Evolutionary conservation across 35 echinoderm and acorn worm species (phyloP), one percentile per base, ranked within the genome.

Genomic region (Anneissia japonica): DNA sequence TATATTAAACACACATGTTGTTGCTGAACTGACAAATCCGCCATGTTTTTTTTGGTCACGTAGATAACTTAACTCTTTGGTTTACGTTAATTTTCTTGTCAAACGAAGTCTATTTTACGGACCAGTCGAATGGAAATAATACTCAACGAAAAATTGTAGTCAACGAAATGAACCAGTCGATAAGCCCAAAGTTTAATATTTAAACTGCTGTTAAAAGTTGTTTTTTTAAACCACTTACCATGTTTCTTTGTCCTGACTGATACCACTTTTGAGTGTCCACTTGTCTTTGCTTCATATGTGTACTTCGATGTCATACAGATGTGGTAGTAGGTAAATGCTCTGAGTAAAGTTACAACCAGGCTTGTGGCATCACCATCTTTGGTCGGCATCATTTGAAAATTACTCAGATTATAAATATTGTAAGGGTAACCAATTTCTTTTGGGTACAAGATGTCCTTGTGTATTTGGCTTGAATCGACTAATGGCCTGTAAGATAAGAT

Each of bases 301-400:
- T 91, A 84, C 37, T 80, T 90, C 0, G 89, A 87, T 0, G 93
- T 88, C 72, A 95, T 34, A 72, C 89, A 91, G 10, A 95, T 73
- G 34, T 91, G 85, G 36, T 95, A 95, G 29, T 86, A 56, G 35
- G 84, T 95, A 39, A 39, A 91, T 0, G 93, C 84, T 13, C 81
- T 41, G 35, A 95, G 64, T 21, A 64, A 36, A 14, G 84, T 37
- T 7, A 95, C 10, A 0, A 39, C 32, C 38, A 95, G 76, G 16
- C 73, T 30, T 26, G 84, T 85, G 1, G 83, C 91, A 9, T 29
- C 32, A 82, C 88, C 91, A 74, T 90, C 85, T 72, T 81, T 90
- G 17, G 88, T 94, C 4, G 93, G 72, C n/a, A 82, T 78, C 16
- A 80, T 83, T 72, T 83, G 77, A 46, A 94, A 94, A 5, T 73